Evolutionary conservation across 2,797 vertebrate genomes (phyloP).

Genomic region (Lepus townsendii): DNA sequence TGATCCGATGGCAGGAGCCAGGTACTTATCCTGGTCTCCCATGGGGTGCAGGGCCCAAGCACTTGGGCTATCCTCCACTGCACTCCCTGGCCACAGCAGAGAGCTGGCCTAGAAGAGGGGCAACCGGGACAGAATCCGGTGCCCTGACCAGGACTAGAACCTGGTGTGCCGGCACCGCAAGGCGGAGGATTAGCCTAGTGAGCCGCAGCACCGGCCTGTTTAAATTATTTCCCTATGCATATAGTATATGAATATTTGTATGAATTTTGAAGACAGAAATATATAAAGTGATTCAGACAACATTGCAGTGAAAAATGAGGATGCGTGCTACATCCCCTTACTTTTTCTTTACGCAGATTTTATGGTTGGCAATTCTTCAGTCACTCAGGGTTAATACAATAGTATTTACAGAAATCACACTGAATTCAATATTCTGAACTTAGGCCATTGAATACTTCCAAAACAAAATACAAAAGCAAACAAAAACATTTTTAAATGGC

Average conservation of each 20-base stretch:
- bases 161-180: no score
- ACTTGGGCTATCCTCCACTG: no score
- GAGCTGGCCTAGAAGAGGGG: no score
- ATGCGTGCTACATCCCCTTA: not conserved
- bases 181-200: no score
- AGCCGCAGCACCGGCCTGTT: not conserved
- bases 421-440: not conserved
- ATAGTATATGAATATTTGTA: slow-evolving; percentile 7
- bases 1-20: no score
- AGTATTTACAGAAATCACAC: not conserved
- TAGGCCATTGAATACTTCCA: not conserved
- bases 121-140: no score
- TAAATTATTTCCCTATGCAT: not conserved
- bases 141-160: no score
- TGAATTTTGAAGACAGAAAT: not conserved
- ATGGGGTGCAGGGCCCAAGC: no score
- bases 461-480: not conserved
- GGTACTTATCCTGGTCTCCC: no score
- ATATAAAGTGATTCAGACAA: not conserved
- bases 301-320: not conserved
- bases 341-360: not conserved
- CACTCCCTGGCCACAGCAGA: no score
- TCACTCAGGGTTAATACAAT: not conserved
- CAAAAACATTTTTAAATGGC: no score
- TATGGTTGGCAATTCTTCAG: not conserved